phyloP scores from a whole-genome alignment of 2,797 vertebrate species.

The Neosilurus mollespiculum region DNA sequence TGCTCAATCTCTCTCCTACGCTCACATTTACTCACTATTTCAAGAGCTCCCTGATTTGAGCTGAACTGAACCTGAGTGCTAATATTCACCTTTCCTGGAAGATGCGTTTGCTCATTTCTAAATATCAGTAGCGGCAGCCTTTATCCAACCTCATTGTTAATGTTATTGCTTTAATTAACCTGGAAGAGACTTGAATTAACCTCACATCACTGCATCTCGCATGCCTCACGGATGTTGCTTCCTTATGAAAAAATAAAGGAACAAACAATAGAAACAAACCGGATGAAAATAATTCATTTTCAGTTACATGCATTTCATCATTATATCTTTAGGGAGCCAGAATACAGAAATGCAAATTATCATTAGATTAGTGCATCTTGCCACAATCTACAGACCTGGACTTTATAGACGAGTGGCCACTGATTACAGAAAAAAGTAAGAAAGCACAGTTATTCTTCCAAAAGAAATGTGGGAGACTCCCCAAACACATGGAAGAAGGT shows the following conservation, averaged over 20 bases:
- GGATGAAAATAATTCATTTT: slow-evolving; percentile 27
- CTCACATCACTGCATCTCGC: slow-evolving; percentile 21
- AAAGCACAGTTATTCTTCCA: no score
- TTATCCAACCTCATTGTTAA: slow-evolving; percentile 46
- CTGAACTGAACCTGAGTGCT: background rate
- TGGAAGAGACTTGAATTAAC: slow-evolving; percentile 39
- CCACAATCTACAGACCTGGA: no score
- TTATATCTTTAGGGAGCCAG: background rate
- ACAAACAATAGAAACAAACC: background rate
- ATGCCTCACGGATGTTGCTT: slow-evolving; percentile 24
- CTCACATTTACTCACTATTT: background rate
- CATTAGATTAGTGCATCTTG: no score
- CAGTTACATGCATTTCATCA: background rate
- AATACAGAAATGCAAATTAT: background rate
- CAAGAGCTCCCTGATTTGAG: slow-evolving; percentile 10
- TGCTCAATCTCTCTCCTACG: background rate
- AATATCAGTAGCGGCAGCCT: slow-evolving; percentile 44
- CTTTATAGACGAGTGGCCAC: no score
- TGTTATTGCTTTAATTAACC: slow-evolving; percentile 49
- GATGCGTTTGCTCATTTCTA: slow-evolving; percentile 29
- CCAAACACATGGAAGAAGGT: no score
- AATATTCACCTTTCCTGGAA: slow-evolving; percentile 4
- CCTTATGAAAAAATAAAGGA: slow-evolving; percentile 1
- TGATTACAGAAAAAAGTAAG: no score
- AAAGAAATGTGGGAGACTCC: no score